Percentiles rank a stretch among this genome's conserved stretches.
Conservation (phyloP, 2,113 vertebrate species). For the Pomatostomus ruficeps region DNA sequence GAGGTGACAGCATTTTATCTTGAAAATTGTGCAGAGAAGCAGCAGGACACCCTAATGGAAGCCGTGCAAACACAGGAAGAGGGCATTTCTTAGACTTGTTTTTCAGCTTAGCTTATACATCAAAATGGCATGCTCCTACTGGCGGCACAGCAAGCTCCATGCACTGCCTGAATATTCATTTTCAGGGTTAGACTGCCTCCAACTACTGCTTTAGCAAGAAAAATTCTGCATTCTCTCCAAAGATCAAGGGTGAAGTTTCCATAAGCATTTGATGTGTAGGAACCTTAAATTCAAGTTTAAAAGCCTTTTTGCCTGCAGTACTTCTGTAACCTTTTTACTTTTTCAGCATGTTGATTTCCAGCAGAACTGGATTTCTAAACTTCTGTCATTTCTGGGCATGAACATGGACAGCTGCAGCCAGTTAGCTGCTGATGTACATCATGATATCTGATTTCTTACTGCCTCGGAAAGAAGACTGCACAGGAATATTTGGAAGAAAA, state of each 20-base stretch:
- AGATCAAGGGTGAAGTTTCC: not conserved
- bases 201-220: not conserved
- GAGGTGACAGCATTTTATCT: not conserved
- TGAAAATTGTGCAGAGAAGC: not conserved
- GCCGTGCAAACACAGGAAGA: not conserved
- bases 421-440: not conserved
- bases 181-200: not conserved
- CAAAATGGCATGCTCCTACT: not conserved
- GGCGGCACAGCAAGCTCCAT: fast-evolving
- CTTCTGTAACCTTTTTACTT: not conserved
- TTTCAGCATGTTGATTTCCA: not conserved
- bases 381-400: not conserved
- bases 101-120: not conserved
- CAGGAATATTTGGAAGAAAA: not conserved
- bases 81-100: not conserved
- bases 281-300: not conserved
- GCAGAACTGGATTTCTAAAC: not conserved
- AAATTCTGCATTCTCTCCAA: not conserved
- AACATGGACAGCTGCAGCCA: not conserved
- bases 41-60: not conserved
- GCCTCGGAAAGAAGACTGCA: not conserved
- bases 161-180: not conserved
- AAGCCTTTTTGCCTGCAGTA: not conserved
- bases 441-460: not conserved
- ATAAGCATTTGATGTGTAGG: not conserved